These are phyloP conservation scores for Cebus imitator DNA, from an alignment of 2,113 vertebrate species.

Conservation along the genomic window DNA sequence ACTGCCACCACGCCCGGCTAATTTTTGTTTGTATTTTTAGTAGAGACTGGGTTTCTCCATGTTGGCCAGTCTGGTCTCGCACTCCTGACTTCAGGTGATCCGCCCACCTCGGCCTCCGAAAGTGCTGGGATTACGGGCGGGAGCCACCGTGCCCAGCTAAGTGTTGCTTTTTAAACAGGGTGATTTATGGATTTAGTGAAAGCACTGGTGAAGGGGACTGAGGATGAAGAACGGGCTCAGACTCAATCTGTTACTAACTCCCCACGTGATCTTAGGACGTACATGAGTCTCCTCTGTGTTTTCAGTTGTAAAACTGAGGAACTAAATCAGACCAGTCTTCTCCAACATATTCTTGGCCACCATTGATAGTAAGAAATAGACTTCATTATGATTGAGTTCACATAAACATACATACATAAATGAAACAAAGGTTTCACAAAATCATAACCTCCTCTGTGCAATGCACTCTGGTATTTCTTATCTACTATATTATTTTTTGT, in stretches of 20 bases:
- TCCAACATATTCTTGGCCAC: background rate
- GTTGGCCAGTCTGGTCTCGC: no score
- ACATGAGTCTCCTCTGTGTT: background rate
- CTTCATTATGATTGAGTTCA: background rate
- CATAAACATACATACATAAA: background rate
- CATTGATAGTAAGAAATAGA: background rate
- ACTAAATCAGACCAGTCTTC: background rate
- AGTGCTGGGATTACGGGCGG: no score
- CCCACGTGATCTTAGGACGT: background rate
- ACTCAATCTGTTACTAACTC: background rate
- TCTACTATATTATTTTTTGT: background rate
- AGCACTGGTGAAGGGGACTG: fast-evolving
- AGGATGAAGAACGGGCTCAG: background rate
- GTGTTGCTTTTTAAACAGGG: background rate
- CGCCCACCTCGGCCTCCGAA: no score
- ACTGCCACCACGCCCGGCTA: no score
- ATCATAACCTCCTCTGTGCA: no score
- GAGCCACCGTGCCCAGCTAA: no score
- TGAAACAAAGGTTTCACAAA: background rate
- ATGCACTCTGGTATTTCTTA: background rate
- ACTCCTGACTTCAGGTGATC: no score
- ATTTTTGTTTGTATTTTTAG: no score
- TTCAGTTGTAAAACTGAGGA: background rate
- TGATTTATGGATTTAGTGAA: background rate
- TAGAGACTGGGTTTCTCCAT: no score